phyloP scores from a whole-genome alignment of 2,113 vertebrate genomes.

The Corythornis cristatus region DNA sequence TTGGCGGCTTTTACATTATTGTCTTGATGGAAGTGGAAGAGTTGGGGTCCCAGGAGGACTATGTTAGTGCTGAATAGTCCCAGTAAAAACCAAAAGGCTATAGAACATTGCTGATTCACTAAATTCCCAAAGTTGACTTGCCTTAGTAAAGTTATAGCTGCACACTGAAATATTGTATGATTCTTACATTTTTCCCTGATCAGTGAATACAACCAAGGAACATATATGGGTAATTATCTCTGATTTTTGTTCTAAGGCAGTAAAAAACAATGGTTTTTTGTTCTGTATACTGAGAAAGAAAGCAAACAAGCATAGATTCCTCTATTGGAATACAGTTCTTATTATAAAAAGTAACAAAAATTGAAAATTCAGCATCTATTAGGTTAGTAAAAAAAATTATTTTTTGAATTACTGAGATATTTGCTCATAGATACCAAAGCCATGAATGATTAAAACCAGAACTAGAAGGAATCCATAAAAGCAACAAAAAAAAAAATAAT shows the following conservation, averaged over 20 bases:
- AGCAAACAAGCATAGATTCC: neutral
- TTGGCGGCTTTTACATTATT: neutral
- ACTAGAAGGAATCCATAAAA: neutral
- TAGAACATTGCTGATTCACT: neutral
- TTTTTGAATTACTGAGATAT: neutral
- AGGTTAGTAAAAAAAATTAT: neutral
- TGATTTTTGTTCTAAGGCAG: neutral
- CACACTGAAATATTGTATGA: neutral
- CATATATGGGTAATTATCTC: neutral
- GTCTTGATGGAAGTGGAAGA: neutral
- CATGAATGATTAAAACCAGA: neutral
- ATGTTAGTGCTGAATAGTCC: neutral
- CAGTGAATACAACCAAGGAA: neutral
- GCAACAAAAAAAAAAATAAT: neutral
- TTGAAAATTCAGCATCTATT: constrained; percentile 16
- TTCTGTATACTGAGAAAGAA: neutral
- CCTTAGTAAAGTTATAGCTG: neutral
- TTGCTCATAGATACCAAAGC: neutral
- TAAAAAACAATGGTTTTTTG: neutral
- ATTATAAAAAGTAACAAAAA: neutral
- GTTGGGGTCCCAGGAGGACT: neutral
- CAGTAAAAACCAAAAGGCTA: neutral
- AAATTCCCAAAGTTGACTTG: neutral
- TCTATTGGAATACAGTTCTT: neutral
- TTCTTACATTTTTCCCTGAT: neutral